Conservation (phyloP, 2,797 vertebrate species). For the Nasua narica region DNA sequence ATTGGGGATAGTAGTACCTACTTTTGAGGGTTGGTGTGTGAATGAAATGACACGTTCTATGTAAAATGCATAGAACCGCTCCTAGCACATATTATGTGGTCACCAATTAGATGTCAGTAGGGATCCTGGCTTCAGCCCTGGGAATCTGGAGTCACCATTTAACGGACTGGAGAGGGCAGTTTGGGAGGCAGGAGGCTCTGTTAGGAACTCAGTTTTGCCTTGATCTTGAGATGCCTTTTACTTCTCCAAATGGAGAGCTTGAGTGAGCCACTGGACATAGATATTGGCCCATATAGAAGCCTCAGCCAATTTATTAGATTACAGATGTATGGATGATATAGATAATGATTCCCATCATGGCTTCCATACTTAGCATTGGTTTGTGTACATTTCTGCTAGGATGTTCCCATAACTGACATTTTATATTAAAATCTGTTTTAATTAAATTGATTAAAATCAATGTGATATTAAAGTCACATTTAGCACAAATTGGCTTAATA, state of each 20-base stretch:
- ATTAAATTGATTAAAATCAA: too few relatives aligned
- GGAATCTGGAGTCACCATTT: rapidly evolving
- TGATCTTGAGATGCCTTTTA: neutral
- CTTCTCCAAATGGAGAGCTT: neutral
- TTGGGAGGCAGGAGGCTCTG: neutral
- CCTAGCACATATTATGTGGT: rapidly evolving
- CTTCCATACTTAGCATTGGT: neutral
- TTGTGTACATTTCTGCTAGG: neutral
- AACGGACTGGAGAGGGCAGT: rapidly evolving
- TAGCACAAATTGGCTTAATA: neutral
- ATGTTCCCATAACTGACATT: neutral
- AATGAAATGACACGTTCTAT: neutral
- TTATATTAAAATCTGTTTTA: neutral
- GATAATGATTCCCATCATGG: rapidly evolving
- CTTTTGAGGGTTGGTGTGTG: neutral
- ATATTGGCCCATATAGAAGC: rapidly evolving
- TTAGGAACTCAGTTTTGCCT: neutral
- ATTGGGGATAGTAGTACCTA: too few relatives aligned
- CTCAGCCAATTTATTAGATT: neutral
- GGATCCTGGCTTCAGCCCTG: neutral
- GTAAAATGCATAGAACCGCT: neutral
- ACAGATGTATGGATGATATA: rapidly evolving
- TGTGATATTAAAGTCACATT: neutral
- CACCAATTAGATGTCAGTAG: rapidly evolving
- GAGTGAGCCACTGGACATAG: too few relatives aligned